Evolutionary conservation across 2,888 invertebrate species (phyloP), one percentile per base, ranked within the genome.

Genomic region (Odontothrips loti): DNA sequence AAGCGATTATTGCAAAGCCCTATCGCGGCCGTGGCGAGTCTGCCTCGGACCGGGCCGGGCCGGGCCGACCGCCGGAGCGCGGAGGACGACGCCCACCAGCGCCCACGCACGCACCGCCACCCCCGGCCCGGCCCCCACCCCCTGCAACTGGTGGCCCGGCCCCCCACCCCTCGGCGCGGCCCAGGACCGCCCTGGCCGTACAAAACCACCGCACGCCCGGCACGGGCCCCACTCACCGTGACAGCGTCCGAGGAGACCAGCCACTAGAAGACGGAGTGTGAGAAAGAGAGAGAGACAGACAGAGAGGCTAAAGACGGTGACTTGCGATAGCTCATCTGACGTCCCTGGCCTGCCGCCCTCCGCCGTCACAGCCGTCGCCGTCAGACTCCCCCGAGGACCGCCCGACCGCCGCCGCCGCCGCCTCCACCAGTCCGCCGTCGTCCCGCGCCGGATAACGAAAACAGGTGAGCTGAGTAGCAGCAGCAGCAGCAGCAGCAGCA

Each of bases 201-300:
- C 58, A 58, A 58, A 58, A 58, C 58, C 58, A 58, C n/a, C 58
- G 58, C 58, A 58, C 58, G n/a, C 58, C 58, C 58, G 58, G 58
- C n/a, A n/a, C 58, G 17, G 58, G 58, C 58, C 58, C 58, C 58
- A 58, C 58, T 58, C 58, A 58, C n/a, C 58, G 58, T 58, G 58
- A 58, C 51, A 51, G 51, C 51, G 51, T 51, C 51, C 51, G 51
- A 51, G 51, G 51, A 51, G 51, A 51, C 58, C 58, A 58, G 6
- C 58, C n/a, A n/a, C 58, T 58, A n/a, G 58, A 43, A 43, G 34
- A 43, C 34, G 34, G 34, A 43, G 34, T 43, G 34, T 4, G 34
- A 43, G 34, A 43, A 6, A 43, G 3, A 43, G 34, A 43, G 34
- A 43, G 34, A 43, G 34, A 43, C 34, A 43, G 34, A 43, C 34